phyloP scores from a whole-genome alignment of 2,797 vertebrate species.

The Geotrypetes seraphini region DNA sequence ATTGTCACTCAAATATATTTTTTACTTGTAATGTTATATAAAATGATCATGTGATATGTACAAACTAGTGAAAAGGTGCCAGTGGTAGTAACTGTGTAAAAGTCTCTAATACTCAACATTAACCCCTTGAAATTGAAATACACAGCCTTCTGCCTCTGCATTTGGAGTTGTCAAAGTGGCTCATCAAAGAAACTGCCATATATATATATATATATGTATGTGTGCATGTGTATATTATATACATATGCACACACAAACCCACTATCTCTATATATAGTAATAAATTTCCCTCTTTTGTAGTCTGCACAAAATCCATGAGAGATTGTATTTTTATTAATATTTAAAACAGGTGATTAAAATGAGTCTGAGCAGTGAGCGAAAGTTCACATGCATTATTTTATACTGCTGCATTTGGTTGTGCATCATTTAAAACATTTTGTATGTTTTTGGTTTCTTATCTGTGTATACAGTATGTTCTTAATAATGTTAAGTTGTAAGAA shows the following conservation, averaged over 20 bases:
- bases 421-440: conserved; percentile 96
- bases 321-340: conserved; percentile 99
- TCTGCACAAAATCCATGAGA: conserved; percentile 86
- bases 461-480: conserved; percentile 99
- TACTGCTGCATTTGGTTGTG: conserved; percentile 94
- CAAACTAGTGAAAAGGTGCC: conserved; percentile 90
- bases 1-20: conserved; percentile 68
- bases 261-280: too few species aligned
- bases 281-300: conserved; percentile 77
- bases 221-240: too few species aligned
- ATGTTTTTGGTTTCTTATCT: conserved; percentile 77
- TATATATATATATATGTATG: conserved; percentile 65
- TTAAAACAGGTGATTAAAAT: conserved; percentile 85
- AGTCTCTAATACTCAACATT: conserved; percentile 75
- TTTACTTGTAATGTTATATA: conserved; percentile 74
- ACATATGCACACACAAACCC: too few species aligned
- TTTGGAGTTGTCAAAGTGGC: conserved; percentile 57
- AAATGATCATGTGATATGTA: conserved; percentile 93
- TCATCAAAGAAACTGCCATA: conserved; percentile 68
- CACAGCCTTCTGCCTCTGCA: conserved; percentile 67
- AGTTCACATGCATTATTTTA: conserved; percentile 86
- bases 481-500: conserved; percentile 93
- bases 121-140: conserved; percentile 60
- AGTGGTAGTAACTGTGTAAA: conserved; percentile 93
- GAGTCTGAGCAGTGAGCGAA: conserved; percentile 67